A percentile compares a stretch with the other conserved stretches of the same genome.
phyloP scores from a whole-genome alignment of 2,113 vertebrate species.

The Psilopsiagon aymara region DNA sequence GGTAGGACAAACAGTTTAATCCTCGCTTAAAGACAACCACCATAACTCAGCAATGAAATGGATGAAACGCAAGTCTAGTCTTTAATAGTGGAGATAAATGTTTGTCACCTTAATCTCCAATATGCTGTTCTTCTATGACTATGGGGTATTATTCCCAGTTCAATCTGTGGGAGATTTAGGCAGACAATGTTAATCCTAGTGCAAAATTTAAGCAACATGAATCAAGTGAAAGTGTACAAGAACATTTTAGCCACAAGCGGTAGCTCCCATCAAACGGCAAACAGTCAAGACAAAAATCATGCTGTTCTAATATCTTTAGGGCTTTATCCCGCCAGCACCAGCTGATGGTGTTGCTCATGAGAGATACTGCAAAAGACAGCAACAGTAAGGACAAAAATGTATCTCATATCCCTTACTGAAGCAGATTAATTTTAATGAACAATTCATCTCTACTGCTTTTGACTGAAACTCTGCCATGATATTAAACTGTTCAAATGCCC shows the following conservation, averaged over 20 bases:
- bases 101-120: background rate
- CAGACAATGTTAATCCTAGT: background rate
- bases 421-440: background rate
- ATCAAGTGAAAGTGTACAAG: background rate
- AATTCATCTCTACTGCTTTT: background rate
- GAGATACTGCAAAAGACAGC: background rate
- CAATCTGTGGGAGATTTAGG: background rate
- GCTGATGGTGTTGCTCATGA: background rate
- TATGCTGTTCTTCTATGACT: background rate
- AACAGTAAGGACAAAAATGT: background rate
- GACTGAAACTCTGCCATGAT: background rate
- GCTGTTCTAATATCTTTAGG: background rate
- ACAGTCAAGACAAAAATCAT: background rate
- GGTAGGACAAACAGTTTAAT: background rate
- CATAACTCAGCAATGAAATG: slow-evolving; percentile 3
- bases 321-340: background rate
- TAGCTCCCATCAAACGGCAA: background rate
- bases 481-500: background rate
- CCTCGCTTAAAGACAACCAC: background rate
- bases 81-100: background rate
- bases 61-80: background rate
- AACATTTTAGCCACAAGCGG: background rate
- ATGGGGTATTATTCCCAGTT: background rate
- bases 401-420: background rate
- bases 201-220: background rate